Evolutionary conservation across 2,797 vertebrate species (phyloP), one percentile per base, ranked within the genome.

Genomic region (Halcyon leucocephala): DNA sequence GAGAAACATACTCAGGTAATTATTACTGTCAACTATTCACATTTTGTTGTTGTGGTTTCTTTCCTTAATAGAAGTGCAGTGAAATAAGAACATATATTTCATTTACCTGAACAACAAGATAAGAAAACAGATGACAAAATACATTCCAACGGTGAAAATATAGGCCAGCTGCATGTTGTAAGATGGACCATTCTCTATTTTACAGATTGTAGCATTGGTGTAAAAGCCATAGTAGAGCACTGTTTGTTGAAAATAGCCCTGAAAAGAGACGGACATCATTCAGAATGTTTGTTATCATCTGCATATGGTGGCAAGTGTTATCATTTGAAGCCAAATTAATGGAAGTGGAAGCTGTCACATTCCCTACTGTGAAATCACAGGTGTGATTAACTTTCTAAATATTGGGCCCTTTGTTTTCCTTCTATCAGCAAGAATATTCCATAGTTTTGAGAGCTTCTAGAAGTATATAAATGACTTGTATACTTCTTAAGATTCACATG

Each of bases 121-220:
- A 35, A 99, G 76, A 74, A 99, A 99, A 97, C 99, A 99, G 93
- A 98, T 69, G 64, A 99, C 92, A 98, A 99, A 97, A 91, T 99
- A 99, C 3, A 97, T 60, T 22, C 98, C 98, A 22, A 99, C 95
- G 4, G 99, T 99, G 96, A 99, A 99, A 98, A 99, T 98, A 93
- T 99, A 99, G 41, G 99, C 98, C 97, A 99, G 96, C 96, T 99
- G 99, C 98, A 99, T 99, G 97, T 99, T 92, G 90, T 99, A 99
- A 5, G 97, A 84, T 1, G 95, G 71, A 39, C 84, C 61, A 1
- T 41, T 85, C 16, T 24, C 22, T 22, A 57, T n/a, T 12, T 93
- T 96, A 16, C 3, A 66, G 89, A 98, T 95, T 0, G 98, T 98
- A 24, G 94, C 66, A 44, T 99, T 99, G 89, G 98, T 99, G 95